These are phyloP conservation scores for Graphium colonna DNA, from an alignment of 2,888 invertebrate genomes.

Conservation along the genomic window DNA sequence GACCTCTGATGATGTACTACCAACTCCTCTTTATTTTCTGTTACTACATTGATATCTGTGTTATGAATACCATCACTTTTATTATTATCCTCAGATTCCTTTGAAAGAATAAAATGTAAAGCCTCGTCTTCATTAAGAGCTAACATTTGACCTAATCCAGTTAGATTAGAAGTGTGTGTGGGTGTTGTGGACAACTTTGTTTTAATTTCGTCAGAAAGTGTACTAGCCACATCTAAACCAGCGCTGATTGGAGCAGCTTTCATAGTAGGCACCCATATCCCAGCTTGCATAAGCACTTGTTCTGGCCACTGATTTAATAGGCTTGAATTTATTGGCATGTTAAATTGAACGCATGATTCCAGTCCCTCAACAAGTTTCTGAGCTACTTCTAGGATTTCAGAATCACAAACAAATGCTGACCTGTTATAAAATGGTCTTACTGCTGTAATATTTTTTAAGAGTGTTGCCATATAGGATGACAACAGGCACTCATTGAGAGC, in stretches of 20 bases:
- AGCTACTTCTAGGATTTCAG: conserved; percentile 88
- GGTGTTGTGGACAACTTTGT: conserved; percentile 58
- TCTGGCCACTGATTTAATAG: conserved; percentile 94
- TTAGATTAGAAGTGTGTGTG: conserved; percentile 50
- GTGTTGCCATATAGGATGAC: conserved; percentile 91
- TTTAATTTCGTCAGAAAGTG: conserved; percentile 72
- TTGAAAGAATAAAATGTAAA: conserved; percentile 83
- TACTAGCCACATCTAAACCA: conserved; percentile 89
- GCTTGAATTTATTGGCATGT: conserved; percentile 90
- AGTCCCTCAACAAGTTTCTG: conserved; percentile 88
- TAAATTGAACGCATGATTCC: conserved; percentile 85
- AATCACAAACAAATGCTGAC: conserved; percentile 90
- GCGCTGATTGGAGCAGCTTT: conserved; percentile 87
- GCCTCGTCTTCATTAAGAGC: conserved; percentile 86
- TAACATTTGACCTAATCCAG: conserved; percentile 71
- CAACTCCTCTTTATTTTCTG: conserved; percentile 23
- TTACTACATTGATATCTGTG: conserved; percentile 31
- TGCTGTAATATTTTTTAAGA: conserved; percentile 87
- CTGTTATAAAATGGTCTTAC: conserved; percentile 91
- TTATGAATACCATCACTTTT: conserved; percentile 30
- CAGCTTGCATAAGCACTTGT: conserved; percentile 89
- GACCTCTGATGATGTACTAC: conserved; percentile 20
- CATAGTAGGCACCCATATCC: conserved; percentile 90
- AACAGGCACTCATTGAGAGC: conserved; percentile 93
- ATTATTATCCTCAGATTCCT: conserved; percentile 51